phyloP scores from a whole-genome alignment of 2,888 invertebrate species.

The Tenodera sinensis region DNA sequence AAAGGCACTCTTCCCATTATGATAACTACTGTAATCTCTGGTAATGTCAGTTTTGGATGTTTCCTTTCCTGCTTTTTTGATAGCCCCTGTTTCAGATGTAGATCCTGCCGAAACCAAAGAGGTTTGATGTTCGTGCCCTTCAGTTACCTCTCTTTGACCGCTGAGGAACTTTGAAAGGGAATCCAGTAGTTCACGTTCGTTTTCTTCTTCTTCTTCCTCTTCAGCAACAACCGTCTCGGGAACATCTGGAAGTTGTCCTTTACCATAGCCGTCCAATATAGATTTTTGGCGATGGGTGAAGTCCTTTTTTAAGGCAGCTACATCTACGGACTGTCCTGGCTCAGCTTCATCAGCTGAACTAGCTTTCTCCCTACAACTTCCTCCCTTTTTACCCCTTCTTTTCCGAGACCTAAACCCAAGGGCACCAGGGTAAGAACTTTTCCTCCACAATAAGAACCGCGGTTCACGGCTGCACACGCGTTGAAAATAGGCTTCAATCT shows the following conservation, averaged over 20 bases:
- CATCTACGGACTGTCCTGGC: slow-evolving; percentile 47
- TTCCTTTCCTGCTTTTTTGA: neutral
- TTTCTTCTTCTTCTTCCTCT: slow-evolving; percentile 13
- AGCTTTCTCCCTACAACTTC: slow-evolving; percentile 63
- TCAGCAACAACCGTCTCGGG: slow-evolving; percentile 1
- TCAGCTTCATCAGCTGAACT: slow-evolving; percentile 64
- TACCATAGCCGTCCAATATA: neutral
- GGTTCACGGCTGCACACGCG: slow-evolving; percentile 75
- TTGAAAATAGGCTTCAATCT: slow-evolving; percentile 80
- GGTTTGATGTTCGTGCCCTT: neutral
- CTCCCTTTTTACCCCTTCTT: slow-evolving; percentile 53
- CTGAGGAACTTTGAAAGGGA: slow-evolving; percentile 48
- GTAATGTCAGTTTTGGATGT: neutral
- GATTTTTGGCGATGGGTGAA: neutral
- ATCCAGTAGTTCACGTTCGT: slow-evolving; percentile 45
- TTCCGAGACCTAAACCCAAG: slow-evolving; percentile 52
- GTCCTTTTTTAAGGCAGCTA: slow-evolving; percentile 59
- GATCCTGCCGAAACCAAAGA: neutral
- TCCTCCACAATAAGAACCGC: slow-evolving; percentile 75
- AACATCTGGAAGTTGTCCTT: slow-evolving; percentile 15
- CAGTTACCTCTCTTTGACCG: too few species aligned
- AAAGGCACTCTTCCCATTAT: neutral
- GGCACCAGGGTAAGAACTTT: slow-evolving; percentile 76
- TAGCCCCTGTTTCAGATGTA: neutral
- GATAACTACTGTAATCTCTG: neutral